phyloP scores from a whole-genome alignment of 2,113 vertebrate species.

The Trichechus manatus region DNA sequence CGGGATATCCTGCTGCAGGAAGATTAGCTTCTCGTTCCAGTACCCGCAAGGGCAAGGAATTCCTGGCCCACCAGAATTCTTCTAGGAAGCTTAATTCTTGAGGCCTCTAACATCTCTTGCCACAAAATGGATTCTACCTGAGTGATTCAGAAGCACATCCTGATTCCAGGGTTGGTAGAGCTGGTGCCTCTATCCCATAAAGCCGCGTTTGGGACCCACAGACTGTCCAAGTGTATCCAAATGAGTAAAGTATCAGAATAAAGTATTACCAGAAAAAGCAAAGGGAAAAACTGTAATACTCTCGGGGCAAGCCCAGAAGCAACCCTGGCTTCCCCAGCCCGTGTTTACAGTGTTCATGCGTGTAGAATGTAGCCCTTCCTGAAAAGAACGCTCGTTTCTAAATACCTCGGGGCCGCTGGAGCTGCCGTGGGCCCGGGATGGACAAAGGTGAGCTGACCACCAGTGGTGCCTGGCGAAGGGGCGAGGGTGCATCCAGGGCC shows the following conservation, averaged over 20 bases:
- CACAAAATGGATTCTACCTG: neutral
- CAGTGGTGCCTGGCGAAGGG: neutral
- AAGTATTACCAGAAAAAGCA: conserved; percentile 80
- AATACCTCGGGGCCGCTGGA: conserved; percentile 82
- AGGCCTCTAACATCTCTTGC: conserved; percentile 66
- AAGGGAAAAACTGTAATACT: neutral
- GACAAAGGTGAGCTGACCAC: neutral
- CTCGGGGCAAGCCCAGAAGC: conserved; percentile 82
- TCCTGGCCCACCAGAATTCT: neutral
- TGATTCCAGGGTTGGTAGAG: conserved; percentile 63
- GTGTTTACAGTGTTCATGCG: conserved; percentile 86
- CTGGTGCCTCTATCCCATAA: conserved; percentile 80
- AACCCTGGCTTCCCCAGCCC: conserved; percentile 81
- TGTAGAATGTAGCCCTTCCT: conserved; percentile 83
- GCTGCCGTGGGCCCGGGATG: conserved; percentile 8
- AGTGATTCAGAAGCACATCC: conserved; percentile 81
- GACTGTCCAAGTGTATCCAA: conserved; percentile 81
- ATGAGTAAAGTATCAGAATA: conserved; percentile 78
- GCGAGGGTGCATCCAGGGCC: neutral
- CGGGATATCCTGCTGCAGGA: conserved; percentile 69
- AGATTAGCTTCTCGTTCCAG: conserved; percentile 49
- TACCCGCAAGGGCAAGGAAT: neutral
- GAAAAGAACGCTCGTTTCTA: conserved; percentile 82
- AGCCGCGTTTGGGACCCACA: conserved; percentile 80
- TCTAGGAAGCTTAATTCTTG: conserved; percentile 6